Base-by-base conservation (phyloP, 1,140 invertebrate genomes). In the Apis cerana region DNA sequence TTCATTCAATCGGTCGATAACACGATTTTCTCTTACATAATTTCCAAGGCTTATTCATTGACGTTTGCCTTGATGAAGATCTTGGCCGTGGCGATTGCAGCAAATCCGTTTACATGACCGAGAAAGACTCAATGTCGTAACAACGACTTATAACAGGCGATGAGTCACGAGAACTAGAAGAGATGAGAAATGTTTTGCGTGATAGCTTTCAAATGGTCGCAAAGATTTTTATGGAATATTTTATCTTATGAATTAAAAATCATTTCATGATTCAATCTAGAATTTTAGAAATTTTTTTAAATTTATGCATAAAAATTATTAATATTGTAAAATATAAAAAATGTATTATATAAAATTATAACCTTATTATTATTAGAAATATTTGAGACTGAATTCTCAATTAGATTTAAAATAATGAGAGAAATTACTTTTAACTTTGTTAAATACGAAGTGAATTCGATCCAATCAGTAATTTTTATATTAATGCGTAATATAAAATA, bases 61-160 rank as follows among this genome's bases (percentile, higher is more conserved):
- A 82, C 75, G 75, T 78, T 78, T 27, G 75, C 75, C 75, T 71
- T 65, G 59, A 71, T 70, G 65, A 64, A 82, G 81, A 77, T 77
- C 81, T 78, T 77, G 75, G 59, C 81, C 81, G 67, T 78, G 81
- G 59, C 17, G 75, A 78, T 70, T 15, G 75, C 52, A 23, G 15
- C 62, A 23, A 82, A 82, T 82, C 75, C 81, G 52, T 71, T 78
- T 82, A 82, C 59, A n/a, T 19, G 80, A 21, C 48, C 68, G 50
- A 15, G 50, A n/a, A 70, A 54, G 27, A 70, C 70, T 82, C 80
- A 61, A 77, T 69, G 65, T 27, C 65, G 75, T 43, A 68, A 68
- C 12, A 33, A 11, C 19, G 21, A 77, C 43, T 69, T 62, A 33
- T 61, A 61, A 77, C 9, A 15, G 54, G 2, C 65, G 58, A 75